Percentiles rank a stretch among this genome's conserved stretches.
Conservation (phyloP, 2,113 vertebrate species). For the Cichladusa arquata region DNA sequence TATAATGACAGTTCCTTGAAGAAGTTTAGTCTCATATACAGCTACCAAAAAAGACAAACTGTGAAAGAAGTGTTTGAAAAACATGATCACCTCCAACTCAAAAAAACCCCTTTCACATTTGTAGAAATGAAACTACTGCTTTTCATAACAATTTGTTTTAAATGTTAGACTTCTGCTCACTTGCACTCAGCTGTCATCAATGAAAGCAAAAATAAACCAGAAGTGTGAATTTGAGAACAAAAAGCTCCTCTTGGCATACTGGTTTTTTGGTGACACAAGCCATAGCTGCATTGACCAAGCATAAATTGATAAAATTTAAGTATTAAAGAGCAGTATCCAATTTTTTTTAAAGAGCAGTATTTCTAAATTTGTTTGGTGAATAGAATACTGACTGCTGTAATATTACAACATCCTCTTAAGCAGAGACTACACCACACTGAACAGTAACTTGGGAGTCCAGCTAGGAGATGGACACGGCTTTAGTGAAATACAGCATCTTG, state of each 20-base stretch:
- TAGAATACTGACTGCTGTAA: neutral
- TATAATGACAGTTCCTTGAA: neutral
- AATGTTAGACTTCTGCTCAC: neutral
- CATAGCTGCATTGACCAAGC: neutral
- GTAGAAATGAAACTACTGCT: neutral
- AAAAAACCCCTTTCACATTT: rapidly evolving
- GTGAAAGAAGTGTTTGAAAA: neutral
- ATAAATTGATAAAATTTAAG: neutral
- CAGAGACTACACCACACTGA: neutral
- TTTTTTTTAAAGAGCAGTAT: neutral
- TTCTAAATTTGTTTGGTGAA: neutral
- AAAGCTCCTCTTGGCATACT: neutral
- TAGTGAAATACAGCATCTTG: neutral
- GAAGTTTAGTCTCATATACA: neutral
- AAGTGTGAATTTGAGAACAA: neutral
- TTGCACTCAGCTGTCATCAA: neutral
- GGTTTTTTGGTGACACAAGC: neutral
- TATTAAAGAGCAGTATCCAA: neutral
- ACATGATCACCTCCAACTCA: neutral
- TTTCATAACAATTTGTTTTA: neutral
- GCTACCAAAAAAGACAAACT: neutral
- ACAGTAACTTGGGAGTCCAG: neutral
- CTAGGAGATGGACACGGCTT: neutral
- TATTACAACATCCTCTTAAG: neutral
- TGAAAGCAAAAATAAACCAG: neutral